Base-by-base conservation (phyloP, 2,113 vertebrate species). In the Dissostichus mawsoni region DNA sequence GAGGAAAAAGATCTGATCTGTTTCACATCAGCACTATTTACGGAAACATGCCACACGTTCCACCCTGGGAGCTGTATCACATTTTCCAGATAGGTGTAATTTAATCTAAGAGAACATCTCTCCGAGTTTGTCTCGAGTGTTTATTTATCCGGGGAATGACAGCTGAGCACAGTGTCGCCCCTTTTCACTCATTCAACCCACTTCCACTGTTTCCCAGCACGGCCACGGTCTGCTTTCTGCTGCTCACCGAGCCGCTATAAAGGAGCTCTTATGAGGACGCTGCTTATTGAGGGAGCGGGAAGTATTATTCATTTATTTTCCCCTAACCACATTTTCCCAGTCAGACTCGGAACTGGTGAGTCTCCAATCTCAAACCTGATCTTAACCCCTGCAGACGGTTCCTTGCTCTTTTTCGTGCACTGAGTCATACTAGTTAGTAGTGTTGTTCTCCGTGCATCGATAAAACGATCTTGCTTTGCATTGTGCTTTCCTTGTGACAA, bases 231-330 rank as follows among this genome's bases (percentile, higher is more conserved):
- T 33, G 80, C 53, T 70, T 59, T 14, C 8, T 20, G 65, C 78
- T 53, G 55, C 52, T 71, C 56, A 20, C 69, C 67, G 78, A 81
- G 58, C 76, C 33, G 69, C 85, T 83, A 63, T 65, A 76, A 86
- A 62, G 64, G 56, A 72, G 69, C 76, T 74, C 74, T 74, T 74
- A 55, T 16, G 69, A 78, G 45, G 57, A 63, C 47, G 33, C 68
- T 17, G 70, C 82, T 79, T 20, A n/a, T 73, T 20, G 66, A 74
- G 72, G 18, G 64, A 86, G 76, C 48, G 45, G 68, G 62, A 67
- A 80, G 61, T 52, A 47, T 82, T 82, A 82, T 82, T 83, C 52
- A 87, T 87, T 85, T 78, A 84, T 67, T 75, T 74, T 1, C 47
- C 58, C 20, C 58, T 74, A 81, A 88, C 83, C 58, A 45, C 57